These are phyloP conservation scores for Megaptera novaeangliae DNA, from an alignment of 2,113 vertebrate species.

Conservation along the genomic window DNA sequence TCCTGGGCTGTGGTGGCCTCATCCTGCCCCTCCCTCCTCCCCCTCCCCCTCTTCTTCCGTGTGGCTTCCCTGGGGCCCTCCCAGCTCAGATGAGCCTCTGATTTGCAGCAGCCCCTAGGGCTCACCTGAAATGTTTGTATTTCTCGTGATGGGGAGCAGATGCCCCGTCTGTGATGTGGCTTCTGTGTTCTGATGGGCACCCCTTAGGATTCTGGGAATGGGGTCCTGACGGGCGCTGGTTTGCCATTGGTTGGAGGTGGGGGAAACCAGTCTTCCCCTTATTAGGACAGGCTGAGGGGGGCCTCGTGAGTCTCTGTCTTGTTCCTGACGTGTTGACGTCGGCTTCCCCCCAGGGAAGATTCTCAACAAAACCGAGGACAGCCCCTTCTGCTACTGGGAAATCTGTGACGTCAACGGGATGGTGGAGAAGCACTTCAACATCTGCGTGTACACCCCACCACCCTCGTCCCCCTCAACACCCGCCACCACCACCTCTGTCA, in stretches of 20 bases:
- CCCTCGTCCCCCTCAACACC: rapidly evolving
- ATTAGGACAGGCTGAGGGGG: not conserved
- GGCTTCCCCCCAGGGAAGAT: not conserved
- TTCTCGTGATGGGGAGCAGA: not conserved
- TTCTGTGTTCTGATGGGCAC: not conserved
- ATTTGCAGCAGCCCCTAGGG: not conserved
- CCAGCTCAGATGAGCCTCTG: not conserved
- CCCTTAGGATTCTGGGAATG: not conserved
- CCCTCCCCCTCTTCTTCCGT: too few relatives aligned
- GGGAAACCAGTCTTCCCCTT: rapidly evolving
- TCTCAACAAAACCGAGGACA: not conserved
- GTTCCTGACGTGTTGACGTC: rapidly evolving
- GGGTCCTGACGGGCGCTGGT: rapidly evolving
- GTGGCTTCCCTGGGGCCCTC: not conserved
- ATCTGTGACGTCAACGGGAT: not conserved
- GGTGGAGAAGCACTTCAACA: not conserved
- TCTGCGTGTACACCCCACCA: rapidly evolving
- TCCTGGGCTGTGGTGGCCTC: not conserved
- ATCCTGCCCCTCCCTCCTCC: rapidly evolving
- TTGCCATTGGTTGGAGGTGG: rapidly evolving
- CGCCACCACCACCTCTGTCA: rapidly evolving
- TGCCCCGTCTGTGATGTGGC: not conserved
- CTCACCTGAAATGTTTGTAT: rapidly evolving
- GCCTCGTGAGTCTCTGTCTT: not conserved
- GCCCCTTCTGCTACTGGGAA: constrained; percentile 46